Evolutionary conservation across 2,113 vertebrate genomes (phyloP).

Genomic region (Hassar affinis): DNA sequence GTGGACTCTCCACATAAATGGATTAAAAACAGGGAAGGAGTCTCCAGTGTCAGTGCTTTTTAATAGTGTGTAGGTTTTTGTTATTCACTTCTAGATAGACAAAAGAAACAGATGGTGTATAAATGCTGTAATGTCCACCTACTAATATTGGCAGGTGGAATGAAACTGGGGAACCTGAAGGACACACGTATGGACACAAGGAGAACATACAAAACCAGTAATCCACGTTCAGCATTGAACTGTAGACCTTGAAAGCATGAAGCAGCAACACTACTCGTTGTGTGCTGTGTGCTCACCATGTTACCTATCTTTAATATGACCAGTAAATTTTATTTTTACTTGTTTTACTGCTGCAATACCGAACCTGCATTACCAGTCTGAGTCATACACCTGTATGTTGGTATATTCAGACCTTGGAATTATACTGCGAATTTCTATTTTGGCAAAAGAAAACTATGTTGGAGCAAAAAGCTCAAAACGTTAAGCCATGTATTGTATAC

Average conservation of each 20-base stretch:
- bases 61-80: background rate
- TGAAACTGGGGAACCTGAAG: background rate
- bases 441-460: background rate
- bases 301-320: background rate
- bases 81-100: background rate
- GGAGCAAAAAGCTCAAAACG: too few relatives aligned
- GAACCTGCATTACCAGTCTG: background rate
- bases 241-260: background rate
- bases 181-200: background rate
- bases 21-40: background rate
- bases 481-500: too few relatives aligned
- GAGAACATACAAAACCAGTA: background rate
- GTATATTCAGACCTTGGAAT: background rate
- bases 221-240: background rate
- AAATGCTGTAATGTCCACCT: background rate
- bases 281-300: background rate
- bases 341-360: background rate
- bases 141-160: background rate
- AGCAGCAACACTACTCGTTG: background rate
- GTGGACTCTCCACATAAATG: background rate
- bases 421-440: background rate
- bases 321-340: background rate
- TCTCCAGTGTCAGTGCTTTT: background rate
- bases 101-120: background rate
- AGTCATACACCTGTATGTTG: background rate